A percentile compares a stretch with the other conserved stretches of the same genome.
Evolutionary conservation across 2,797 vertebrate genomes (phyloP).

Genomic region (Aldrovandia affinis): DNA sequence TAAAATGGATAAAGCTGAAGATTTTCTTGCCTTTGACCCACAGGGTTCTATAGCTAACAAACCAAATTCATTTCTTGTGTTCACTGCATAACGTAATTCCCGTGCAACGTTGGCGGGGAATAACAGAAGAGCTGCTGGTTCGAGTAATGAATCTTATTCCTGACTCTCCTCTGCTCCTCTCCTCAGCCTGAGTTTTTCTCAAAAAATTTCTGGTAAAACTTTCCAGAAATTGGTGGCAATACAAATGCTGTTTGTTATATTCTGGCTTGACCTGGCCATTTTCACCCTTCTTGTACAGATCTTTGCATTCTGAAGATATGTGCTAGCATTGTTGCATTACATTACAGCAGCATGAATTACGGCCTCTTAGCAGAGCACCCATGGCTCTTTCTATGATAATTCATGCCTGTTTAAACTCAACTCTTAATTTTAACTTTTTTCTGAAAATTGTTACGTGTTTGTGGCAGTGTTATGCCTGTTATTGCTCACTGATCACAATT

Average conservation of each 20-base stretch:
- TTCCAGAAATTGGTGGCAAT: not conserved
- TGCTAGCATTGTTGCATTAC: too few species aligned
- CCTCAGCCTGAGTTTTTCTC: not conserved
- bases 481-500: too few species aligned
- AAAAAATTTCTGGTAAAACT: not conserved
- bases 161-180: not conserved
- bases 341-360: too few species aligned
- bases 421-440: too few species aligned
- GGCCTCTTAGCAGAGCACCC: too few species aligned
- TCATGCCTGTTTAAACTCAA: too few species aligned
- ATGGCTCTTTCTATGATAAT: too few species aligned
- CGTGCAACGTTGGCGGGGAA: not conserved
- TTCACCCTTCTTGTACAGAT: not conserved
- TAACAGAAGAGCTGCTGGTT: conserved; percentile 2
- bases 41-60: conserved; percentile 33
- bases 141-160: conserved; percentile 14
- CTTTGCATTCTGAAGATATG: too few species aligned
- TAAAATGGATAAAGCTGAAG: conserved; percentile 32
- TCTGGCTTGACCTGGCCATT: not conserved
- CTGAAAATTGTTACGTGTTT: too few species aligned
- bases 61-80: conserved; percentile 21
- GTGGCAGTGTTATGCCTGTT: too few species aligned
- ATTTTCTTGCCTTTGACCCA: conserved; percentile 21
- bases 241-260: not conserved
- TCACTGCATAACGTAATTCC: conserved; percentile 23